These are phyloP conservation scores for Thunnus thynnus DNA, from an alignment of 2,113 vertebrate species.

Conservation along the genomic window DNA sequence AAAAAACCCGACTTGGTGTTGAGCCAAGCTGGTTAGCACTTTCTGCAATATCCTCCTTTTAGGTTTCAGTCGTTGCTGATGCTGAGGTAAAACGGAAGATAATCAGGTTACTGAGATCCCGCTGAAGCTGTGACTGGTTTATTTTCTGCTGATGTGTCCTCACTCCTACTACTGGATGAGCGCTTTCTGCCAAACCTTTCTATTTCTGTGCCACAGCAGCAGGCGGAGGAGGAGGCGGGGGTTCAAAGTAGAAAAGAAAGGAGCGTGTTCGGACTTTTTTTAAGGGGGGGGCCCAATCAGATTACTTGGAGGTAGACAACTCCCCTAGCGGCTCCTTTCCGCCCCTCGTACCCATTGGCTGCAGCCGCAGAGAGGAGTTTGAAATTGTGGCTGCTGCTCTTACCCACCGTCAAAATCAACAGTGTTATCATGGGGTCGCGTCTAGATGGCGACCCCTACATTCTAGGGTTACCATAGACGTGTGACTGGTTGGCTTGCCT, in stretches of 20 bases:
- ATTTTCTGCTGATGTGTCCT: conserved; percentile 35
- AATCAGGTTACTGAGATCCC: not conserved
- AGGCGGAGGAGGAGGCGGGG: conserved; percentile 55
- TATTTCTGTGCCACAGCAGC: conserved; percentile 71
- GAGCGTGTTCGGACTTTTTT: conserved; percentile 72
- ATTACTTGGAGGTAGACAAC: conserved; percentile 79
- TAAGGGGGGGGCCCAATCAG: conserved; percentile 80
- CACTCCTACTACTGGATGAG: not conserved
- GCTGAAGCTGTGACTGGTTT: not conserved
- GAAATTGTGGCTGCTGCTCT: not conserved
- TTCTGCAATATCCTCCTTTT: too few species aligned
- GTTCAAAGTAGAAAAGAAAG: conserved; percentile 27
- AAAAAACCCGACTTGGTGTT: conserved; percentile 39
- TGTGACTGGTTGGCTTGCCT: too few species aligned
- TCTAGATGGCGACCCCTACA: not conserved
- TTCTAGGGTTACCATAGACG: too few species aligned
- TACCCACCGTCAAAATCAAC: conserved; percentile 49
- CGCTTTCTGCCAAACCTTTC: conserved; percentile 50
- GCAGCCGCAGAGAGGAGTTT: not conserved
- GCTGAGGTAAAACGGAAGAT: not conserved
- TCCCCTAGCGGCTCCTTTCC: conserved; percentile 74
- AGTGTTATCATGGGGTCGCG: conserved; percentile 48
- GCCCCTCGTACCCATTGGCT: conserved; percentile 77
- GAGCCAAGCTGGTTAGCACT: conserved; percentile 25
- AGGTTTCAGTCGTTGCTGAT: not conserved